Evolutionary conservation across 2,113 vertebrate species (phyloP).

Genomic region (Thamnophis sirtalis): DNA sequence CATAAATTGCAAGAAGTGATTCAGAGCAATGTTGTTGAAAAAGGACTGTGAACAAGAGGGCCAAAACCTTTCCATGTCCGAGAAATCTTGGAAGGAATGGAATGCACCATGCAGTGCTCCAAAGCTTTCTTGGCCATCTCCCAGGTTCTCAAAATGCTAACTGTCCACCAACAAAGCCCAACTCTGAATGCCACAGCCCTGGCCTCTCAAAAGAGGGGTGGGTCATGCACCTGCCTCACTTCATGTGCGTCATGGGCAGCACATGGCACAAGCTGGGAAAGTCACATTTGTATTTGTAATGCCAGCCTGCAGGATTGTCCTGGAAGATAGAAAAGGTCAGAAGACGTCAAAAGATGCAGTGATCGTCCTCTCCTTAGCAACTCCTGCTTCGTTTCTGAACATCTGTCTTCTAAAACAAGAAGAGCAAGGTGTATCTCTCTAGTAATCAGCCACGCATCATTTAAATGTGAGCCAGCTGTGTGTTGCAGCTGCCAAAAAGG

Average conservation of each 20-base stretch:
- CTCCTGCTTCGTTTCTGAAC: not conserved
- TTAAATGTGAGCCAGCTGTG: too few relatives aligned
- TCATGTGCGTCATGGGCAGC: not conserved
- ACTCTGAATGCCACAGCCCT: not conserved
- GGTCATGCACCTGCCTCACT: not conserved
- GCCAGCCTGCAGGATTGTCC: not conserved
- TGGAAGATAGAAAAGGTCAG: not conserved
- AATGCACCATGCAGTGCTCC: not conserved
- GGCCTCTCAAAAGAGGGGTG: not conserved
- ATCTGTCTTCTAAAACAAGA: not conserved
- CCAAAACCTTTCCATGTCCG: not conserved
- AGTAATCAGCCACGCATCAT: not conserved
- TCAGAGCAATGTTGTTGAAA: not conserved
- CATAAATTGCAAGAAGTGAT: not conserved
- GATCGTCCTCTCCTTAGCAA: not conserved
- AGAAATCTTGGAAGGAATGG: not conserved
- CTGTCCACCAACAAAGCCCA: not conserved
- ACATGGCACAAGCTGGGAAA: not conserved
- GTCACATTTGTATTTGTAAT: not conserved
- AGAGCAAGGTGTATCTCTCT: not conserved
- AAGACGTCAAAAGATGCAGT: not conserved
- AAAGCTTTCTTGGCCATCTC: not conserved
- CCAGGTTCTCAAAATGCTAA: not conserved
- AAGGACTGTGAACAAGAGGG: not conserved
- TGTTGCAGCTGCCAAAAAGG: too few relatives aligned